Conservation (phyloP, 1,140 invertebrate genomes). For the Nasonia longicornis region DNA sequence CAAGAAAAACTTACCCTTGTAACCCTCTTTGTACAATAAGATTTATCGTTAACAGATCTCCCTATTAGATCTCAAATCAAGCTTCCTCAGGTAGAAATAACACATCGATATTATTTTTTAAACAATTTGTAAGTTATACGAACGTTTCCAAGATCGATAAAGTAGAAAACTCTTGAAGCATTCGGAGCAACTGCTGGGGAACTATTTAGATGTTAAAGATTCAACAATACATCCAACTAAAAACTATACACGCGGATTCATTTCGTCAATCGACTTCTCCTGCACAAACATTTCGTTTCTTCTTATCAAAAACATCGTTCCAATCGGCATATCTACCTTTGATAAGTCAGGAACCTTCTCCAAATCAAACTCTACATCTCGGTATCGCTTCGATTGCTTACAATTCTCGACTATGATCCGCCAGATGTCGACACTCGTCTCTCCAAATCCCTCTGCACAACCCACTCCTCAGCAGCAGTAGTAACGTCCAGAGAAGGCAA, state of each 20-base stretch:
- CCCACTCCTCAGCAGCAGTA: not conserved
- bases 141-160: not conserved
- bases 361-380: not conserved
- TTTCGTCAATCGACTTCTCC: too few relatives aligned
- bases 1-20: too few relatives aligned
- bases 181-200: not conserved
- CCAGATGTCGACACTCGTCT: not conserved
- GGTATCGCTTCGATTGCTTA: not conserved
- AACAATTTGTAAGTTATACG: not conserved
- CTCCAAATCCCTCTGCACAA: not conserved
- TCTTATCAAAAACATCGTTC: too few relatives aligned
- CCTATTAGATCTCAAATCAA: too few relatives aligned
- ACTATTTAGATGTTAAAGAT: not conserved
- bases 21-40: too few relatives aligned
- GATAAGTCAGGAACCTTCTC: not conserved
- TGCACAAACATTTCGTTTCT: too few relatives aligned
- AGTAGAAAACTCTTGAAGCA: not conserved
- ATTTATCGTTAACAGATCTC: too few relatives aligned
- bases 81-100: too few relatives aligned
- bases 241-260: too few relatives aligned
- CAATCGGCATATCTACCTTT: not conserved
- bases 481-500: conserved; percentile 22
- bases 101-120: too few relatives aligned
- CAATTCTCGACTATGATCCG: not conserved
- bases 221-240: too few relatives aligned